Evolutionary conservation across 2,797 vertebrate genomes (phyloP).

Genomic region (Spheniscus humboldti): DNA sequence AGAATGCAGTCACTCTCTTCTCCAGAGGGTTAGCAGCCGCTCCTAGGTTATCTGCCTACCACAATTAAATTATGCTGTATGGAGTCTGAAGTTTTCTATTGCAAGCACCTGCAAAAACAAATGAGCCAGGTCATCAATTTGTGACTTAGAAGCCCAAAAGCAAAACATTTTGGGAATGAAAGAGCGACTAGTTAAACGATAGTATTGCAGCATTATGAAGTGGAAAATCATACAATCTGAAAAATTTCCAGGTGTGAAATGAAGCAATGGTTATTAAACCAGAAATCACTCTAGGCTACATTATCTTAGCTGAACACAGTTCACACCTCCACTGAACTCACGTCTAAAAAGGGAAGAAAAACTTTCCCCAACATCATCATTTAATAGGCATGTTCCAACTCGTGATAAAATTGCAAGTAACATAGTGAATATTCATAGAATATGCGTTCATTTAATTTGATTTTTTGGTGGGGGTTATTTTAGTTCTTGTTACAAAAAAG

Average conservation of each 20-base stretch:
- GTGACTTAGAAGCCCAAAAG: not conserved
- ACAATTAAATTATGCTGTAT: not conserved
- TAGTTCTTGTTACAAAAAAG: not conserved
- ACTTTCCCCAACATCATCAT: not conserved
- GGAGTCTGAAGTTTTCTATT: not conserved
- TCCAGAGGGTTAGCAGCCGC: not conserved
- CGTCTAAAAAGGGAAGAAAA: not conserved
- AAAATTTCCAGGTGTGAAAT: not conserved
- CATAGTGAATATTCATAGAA: not conserved
- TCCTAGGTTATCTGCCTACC: not conserved
- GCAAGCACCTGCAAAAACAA: not conserved
- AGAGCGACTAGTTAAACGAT: not conserved
- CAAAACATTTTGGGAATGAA: not conserved
- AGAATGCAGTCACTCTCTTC: not conserved
- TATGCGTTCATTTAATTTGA: not conserved
- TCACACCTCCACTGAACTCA: not conserved
- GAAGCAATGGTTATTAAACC: not conserved
- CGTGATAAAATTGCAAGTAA: not conserved
- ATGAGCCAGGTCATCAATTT: not conserved
- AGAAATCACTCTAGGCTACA: not conserved
- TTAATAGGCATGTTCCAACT: not conserved
- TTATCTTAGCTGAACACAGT: not conserved
- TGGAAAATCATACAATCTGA: not conserved
- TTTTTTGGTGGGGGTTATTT: not conserved
- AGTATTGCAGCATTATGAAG: not conserved